Conservation (phyloP, 2,888 invertebrate genomes). For the Petrophora chlorosata region DNA sequence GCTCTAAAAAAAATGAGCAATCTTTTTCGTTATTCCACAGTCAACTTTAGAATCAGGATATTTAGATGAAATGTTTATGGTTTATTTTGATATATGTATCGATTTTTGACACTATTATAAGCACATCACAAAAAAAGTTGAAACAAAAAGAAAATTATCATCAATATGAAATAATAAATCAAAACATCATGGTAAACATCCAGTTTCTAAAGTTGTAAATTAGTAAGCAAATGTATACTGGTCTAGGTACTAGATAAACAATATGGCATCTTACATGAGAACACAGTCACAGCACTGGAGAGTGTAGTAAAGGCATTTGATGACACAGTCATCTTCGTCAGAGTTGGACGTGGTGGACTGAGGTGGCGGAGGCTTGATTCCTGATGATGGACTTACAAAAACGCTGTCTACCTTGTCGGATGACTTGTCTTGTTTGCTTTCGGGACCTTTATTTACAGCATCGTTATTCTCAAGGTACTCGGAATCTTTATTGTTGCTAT, state of each 20-base stretch:
- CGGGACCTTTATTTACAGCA: slow-evolving; percentile 41
- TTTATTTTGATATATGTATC: too few species aligned
- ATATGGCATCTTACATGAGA: slow-evolving; percentile 57
- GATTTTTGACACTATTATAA: not conserved
- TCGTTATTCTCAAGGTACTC: slow-evolving; percentile 58
- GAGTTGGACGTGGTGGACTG: slow-evolving; percentile 53
- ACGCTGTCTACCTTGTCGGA: slow-evolving; percentile 72
- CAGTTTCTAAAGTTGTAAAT: too few species aligned
- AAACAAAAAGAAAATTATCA: too few species aligned
- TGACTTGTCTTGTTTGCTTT: slow-evolving; percentile 48
- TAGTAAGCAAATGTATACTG: slow-evolving; percentile 10
- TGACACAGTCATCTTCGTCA: slow-evolving; percentile 83
- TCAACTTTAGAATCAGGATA: too few species aligned
- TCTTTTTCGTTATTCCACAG: too few species aligned
- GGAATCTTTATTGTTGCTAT: slow-evolving; percentile 47
- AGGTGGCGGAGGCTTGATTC: slow-evolving; percentile 48
- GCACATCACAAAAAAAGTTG: too few species aligned
- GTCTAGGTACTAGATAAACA: slow-evolving; percentile 1
- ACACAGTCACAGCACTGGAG: slow-evolving; percentile 87
- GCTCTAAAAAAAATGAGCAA: not conserved
- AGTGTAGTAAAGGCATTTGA: slow-evolving; percentile 85
- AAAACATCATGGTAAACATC: too few species aligned
- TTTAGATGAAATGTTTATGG: too few species aligned
- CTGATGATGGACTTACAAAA: slow-evolving; percentile 55
- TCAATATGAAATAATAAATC: too few species aligned